Conservation (phyloP, 2,888 invertebrate species). For the Phania funesta region DNA sequence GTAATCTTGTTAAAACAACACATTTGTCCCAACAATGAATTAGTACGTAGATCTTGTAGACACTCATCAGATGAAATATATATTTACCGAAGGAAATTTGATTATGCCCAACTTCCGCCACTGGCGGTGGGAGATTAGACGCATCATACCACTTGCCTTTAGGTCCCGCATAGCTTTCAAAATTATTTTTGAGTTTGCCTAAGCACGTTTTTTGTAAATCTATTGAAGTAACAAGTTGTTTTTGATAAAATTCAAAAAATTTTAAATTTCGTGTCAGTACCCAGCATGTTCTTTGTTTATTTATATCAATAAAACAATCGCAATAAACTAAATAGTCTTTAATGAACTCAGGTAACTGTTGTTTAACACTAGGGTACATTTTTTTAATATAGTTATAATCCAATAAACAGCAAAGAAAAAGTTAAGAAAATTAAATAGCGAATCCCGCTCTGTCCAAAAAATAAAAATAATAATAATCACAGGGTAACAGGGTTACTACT, state of each 20-base stretch:
- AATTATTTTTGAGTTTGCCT: slow-evolving; percentile 19
- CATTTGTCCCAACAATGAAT: slow-evolving; percentile 76
- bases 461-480: too few species aligned
- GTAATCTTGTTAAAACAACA: slow-evolving; percentile 70
- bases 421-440: too few species aligned
- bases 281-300: slow-evolving; percentile 65
- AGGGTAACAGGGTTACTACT: too few species aligned
- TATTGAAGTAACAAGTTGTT: slow-evolving; percentile 72
- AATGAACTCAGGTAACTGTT: slow-evolving; percentile 67
- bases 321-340: slow-evolving; percentile 59
- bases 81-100: slow-evolving; percentile 74
- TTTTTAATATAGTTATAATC: not conserved
- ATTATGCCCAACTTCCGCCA: not conserved
- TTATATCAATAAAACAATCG: slow-evolving; percentile 58
- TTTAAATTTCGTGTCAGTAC: slow-evolving; percentile 72
- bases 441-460: too few species aligned
- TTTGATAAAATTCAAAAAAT: slow-evolving; percentile 74
- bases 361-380: slow-evolving; percentile 58
- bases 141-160: slow-evolving; percentile 63
- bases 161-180: slow-evolving; percentile 71
- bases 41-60: slow-evolving; percentile 72
- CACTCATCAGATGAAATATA: slow-evolving; percentile 70
- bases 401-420: not conserved
- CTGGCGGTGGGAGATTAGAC: not conserved
- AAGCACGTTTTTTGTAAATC: slow-evolving; percentile 71